phyloP scores from a whole-genome alignment of 1,140 invertebrate genomes.

The Atta texana region DNA sequence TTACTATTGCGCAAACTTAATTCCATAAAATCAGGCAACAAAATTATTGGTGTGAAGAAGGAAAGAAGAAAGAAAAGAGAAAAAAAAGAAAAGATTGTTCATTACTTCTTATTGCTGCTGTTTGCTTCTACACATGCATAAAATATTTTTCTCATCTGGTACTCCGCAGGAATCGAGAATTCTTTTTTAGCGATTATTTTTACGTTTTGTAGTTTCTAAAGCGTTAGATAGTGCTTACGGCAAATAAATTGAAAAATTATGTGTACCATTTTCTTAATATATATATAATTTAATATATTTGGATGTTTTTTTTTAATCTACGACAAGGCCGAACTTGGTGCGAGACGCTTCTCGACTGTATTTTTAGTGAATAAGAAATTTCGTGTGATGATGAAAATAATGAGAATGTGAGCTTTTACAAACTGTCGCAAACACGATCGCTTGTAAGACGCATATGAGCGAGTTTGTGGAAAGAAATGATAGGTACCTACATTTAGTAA shows the following conservation, averaged over 20 bases:
- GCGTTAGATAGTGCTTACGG: conserved; percentile 9
- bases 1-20: conserved; percentile 21
- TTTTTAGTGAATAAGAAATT: conserved; percentile 13
- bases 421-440: neutral
- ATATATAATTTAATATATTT: conserved; percentile 43
- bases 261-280: conserved; percentile 30
- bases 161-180: neutral
- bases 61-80: neutral
- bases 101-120: conserved; percentile 18
- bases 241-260: conserved; percentile 31
- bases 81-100: neutral
- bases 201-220: conserved; percentile 26
- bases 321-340: neutral
- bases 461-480: conserved; percentile 32
- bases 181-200: conserved; percentile 32
- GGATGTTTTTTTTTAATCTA: conserved; percentile 20
- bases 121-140: neutral
- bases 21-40: neutral
- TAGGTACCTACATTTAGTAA: neutral
- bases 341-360: neutral
- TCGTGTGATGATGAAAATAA: neutral
- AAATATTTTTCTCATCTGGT: neutral
- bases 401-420: neutral
- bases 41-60: conserved; percentile 6
- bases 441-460: neutral